Evolutionary conservation across 2,113 vertebrate genomes (phyloP), one percentile per base, ranked within the genome.

Genomic region (Anhinga rufa): DNA sequence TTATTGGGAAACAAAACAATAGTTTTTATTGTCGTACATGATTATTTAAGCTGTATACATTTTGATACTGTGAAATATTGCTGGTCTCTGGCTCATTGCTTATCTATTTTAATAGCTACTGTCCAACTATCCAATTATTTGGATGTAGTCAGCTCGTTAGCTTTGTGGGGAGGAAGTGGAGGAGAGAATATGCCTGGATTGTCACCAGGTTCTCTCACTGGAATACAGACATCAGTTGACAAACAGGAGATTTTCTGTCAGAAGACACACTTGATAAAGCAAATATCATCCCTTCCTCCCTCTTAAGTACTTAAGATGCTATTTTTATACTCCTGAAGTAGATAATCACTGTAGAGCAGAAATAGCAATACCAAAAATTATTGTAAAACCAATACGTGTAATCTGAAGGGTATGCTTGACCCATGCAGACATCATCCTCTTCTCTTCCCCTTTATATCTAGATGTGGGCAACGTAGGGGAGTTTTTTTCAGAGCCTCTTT

Each of bases 261-360:
- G 80, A 90, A 96, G 76, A 16, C 86, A 90, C 75, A 58, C 78
- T 92, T 87, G 71, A 46, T 92, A 68, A 72, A 91, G 68, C 25
- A 94, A 70, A 83, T 91, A 88, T 51, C 78, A 64, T 92, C 90
- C 36, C 88, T 90, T 89, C 34, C 40, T 76, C 70, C 55, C 72
- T 70, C 92, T 87, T 71, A 82, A 92, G 78, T 95, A 40, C 52
- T 79, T 61, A 52, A 54, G 86, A 25, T 68, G 80, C 93, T 94
- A 95, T 96, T 95, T 96, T 94, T 84, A 10, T 78, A 25, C 57
- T 71, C 55, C 58, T 89, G 89, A 93, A 89, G 93, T 85, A 86
- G 89, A 55, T 95, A 88, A 96, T 95, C 88, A 86, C 34, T 54
- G 66, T 42, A 82, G 55, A 84, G 62, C 82, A 72, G 93, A 95